Evolutionary conservation across 1,140 invertebrate genomes (phyloP), one percentile per base, ranked within the genome.

Genomic region (Homarus americanus): DNA sequence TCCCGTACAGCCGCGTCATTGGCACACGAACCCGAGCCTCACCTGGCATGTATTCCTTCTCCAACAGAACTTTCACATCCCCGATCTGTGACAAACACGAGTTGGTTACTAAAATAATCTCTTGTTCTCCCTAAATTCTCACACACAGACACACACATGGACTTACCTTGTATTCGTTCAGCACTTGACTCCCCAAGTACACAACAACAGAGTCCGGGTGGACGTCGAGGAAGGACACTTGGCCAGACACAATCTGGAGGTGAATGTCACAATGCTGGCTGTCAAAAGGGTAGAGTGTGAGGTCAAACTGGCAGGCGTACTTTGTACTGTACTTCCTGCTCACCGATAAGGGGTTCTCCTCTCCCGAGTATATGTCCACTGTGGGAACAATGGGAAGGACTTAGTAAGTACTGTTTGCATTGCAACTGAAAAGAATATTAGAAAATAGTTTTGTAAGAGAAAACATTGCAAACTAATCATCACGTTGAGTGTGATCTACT

Each of bases 201-300:
- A 9, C 58, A 10, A 83, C 88, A 20, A 82, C 63, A 2, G 88
- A 83, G 49, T 84, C 84, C 0, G 88, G 49, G 40, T 83, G 80
- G 15, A 83, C 80, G 15, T 90, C 80, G 10, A 90, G 73, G 80
- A 90, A 90, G 34, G 88, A 90, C n/a, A 90, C 88, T 24, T 90
- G 88, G 15, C 88, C 88, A n/a, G 88, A 90, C 44, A 90, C 88
- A 40, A 92, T 85, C 72, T 89, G 89, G 4, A 92, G 83, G 28
- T 92, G 85, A 17, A 92, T 78, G 28, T 91, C 92, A 53, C 92
- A 92, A 28, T 83, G 20, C 63, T 92, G 92, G 63, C 63, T 72
- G 44, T 92, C 92, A 41, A 92, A 92, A 17, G 92, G 92, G 63
- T 92, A 92, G 32, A 92, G 90, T 4, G 91, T 87, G 24, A 92